phyloP scores from a whole-genome alignment of 1,140 invertebrate genomes.

The Thaumetopoea pityocampa region DNA sequence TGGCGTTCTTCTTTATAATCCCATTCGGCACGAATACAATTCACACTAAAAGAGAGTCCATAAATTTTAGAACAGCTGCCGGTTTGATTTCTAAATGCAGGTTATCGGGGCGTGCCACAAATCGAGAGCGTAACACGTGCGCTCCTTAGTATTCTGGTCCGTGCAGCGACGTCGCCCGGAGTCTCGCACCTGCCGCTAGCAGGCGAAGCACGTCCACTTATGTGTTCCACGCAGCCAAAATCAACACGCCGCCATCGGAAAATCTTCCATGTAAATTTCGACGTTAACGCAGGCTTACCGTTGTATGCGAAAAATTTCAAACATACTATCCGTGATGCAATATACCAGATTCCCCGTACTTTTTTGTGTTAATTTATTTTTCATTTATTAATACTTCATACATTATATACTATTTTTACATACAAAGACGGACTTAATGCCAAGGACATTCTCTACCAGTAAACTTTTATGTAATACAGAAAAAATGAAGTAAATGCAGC shows the following conservation, averaged over 20 bases:
- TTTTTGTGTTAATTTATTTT: too few species aligned
- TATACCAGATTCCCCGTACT: too few species aligned
- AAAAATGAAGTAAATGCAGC: too few species aligned
- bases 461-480: too few species aligned
- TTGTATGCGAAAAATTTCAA: slow-evolving; percentile 60
- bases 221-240: slow-evolving; percentile 74
- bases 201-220: slow-evolving; percentile 69
- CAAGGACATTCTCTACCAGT: too few species aligned
- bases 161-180: slow-evolving; percentile 44
- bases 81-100: slow-evolving; percentile 70
- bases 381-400: too few species aligned
- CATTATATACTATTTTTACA: too few species aligned
- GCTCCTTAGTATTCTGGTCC: slow-evolving; percentile 67
- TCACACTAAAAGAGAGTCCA: slow-evolving; percentile 58
- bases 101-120: slow-evolving; percentile 71
- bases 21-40: slow-evolving; percentile 43
- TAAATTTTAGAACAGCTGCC: slow-evolving; percentile 63
- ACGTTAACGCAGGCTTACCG: slow-evolving; percentile 66
- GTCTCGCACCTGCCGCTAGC: slow-evolving; percentile 45
- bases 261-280: slow-evolving; percentile 73
- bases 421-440: too few species aligned
- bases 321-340: slow-evolving; percentile 12
- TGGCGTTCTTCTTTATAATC: slow-evolving; percentile 39
- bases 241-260: slow-evolving; percentile 59
- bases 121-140: slow-evolving; percentile 58